Percentiles rank a stretch among this genome's conserved stretches.
Evolutionary conservation across 2,888 invertebrate species (phyloP).

Genomic region (Stenodera caucasica): DNA sequence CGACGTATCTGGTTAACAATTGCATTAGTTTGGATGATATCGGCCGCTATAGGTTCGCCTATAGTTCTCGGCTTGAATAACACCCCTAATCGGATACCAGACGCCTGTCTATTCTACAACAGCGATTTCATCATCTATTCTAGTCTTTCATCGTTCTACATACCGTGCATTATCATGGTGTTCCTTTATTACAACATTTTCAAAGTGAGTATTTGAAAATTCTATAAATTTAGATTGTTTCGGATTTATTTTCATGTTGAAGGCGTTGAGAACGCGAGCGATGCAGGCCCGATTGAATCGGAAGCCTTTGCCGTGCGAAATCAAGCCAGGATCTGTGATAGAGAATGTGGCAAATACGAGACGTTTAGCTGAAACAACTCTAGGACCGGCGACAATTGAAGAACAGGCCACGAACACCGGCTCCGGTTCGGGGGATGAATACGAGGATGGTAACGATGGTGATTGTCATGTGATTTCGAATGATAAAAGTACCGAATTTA

Average conservation of each 20-base stretch:
- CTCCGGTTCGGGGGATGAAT: conserved; percentile 86
- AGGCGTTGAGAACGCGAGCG: conserved; percentile 85
- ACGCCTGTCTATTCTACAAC: conserved; percentile 95
- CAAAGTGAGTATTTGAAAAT: conserved; percentile 67
- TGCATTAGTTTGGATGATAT: conserved; percentile 93
- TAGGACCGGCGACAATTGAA: conserved; percentile 67
- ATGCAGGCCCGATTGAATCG: conserved; percentile 80
- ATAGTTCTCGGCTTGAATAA: conserved; percentile 96
- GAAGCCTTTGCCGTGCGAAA: conserved; percentile 74
- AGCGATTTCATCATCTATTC: conserved; percentile 98
- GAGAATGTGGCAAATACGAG: conserved; percentile 86
- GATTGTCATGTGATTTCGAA: conserved; percentile 86
- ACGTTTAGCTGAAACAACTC: conserved; percentile 77
- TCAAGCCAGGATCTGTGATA: conserved; percentile 79
- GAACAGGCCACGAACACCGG: conserved; percentile 88
- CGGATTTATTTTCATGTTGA: no score
- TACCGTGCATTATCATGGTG: conserved; percentile 98
- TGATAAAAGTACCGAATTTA: conserved; percentile 88
- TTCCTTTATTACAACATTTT: conserved; percentile 97
- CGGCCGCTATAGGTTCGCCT: conserved; percentile 93
- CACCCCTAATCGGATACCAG: conserved; percentile 79
- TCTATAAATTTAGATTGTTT: no score
- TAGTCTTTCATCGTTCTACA: conserved; percentile 97
- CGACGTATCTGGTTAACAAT: conserved; percentile 93
- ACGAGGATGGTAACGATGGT: conserved; percentile 68